Percentiles rank a stretch among this genome's conserved stretches.
Conservation (phyloP, 2,888 invertebrate genomes). For the Agapostemon virescens region DNA sequence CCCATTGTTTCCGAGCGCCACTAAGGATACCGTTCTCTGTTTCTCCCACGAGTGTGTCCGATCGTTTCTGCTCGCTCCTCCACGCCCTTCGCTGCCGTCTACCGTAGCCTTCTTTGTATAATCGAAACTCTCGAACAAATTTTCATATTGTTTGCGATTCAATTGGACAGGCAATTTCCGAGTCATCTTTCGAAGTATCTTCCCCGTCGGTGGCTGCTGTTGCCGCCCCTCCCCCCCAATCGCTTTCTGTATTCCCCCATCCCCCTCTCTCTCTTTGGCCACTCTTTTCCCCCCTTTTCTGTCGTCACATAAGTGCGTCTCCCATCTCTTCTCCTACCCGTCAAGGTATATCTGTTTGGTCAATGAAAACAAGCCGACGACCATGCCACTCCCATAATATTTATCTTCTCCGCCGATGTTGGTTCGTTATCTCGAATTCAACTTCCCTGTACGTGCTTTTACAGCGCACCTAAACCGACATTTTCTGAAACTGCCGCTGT, state of each 20-base stretch:
- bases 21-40: conserved; percentile 73
- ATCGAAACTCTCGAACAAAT: conserved; percentile 80
- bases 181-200: conserved; percentile 77
- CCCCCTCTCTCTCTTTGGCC: not conserved
- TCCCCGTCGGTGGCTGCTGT: conserved; percentile 39
- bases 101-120: conserved; percentile 77
- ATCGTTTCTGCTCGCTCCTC: conserved; percentile 44
- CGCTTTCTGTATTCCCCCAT: conserved; percentile 46
- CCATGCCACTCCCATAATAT: conserved; percentile 51
- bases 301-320: conserved; percentile 48
- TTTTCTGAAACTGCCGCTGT: conserved; percentile 20
- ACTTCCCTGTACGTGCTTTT: conserved; percentile 28
- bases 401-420: conserved; percentile 65
- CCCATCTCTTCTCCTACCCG: not conserved
- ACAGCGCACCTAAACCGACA: conserved; percentile 14
- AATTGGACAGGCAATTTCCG: conserved; percentile 79
- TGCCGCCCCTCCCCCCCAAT: not conserved
- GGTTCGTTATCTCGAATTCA: conserved; percentile 60
- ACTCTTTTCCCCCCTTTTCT: conserved; percentile 47
- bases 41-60: conserved; percentile 54
- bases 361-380: conserved; percentile 56
- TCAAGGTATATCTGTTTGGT: conserved; percentile 48
- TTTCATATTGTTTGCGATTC: conserved; percentile 80
- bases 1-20: conserved; percentile 76
- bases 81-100: conserved; percentile 60